Conservation (phyloP, 2,888 invertebrate genomes). For the Podabrus alpinus region DNA sequence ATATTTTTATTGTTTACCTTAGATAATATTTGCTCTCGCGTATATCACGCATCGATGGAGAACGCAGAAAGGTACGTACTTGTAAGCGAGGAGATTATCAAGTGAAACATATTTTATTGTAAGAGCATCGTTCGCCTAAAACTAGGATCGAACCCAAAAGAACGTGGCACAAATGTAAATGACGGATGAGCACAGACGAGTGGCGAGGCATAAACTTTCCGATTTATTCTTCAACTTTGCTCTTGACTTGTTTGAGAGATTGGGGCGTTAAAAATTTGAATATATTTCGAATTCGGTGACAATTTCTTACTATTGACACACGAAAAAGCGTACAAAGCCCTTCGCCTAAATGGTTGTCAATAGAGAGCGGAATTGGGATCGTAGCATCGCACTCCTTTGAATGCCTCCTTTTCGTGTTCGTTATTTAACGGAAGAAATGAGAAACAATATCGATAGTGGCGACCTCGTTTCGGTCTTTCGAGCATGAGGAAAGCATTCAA, state of each 20-base stretch:
- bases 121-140: conserved; percentile 16
- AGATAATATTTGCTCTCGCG: background rate
- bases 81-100: conserved; percentile 12
- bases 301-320: conserved; percentile 30
- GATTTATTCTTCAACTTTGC: conserved; percentile 32
- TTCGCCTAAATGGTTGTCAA: conserved; percentile 54
- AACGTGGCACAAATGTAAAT: conserved; percentile 29
- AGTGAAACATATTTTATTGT: conserved; percentile 19
- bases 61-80: background rate
- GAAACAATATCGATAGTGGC: background rate
- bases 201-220: conserved; percentile 24
- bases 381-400: conserved; percentile 22
- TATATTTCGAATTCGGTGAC: conserved; percentile 35
- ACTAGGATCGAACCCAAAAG: conserved; percentile 22
- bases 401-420: conserved; percentile 14
- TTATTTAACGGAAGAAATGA: conserved; percentile 2
- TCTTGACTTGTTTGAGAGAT: conserved; percentile 32
- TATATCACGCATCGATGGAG: background rate
- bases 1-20: background rate
- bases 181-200: conserved; percentile 22
- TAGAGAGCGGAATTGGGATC: conserved; percentile 53
- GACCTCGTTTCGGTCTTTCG: background rate
- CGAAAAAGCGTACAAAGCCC: conserved; percentile 49
- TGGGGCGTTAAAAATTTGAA: conserved; percentile 36
- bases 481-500: background rate